Conservation (phyloP, 1,140 invertebrate genomes). For the Platyscapa corneri region DNA sequence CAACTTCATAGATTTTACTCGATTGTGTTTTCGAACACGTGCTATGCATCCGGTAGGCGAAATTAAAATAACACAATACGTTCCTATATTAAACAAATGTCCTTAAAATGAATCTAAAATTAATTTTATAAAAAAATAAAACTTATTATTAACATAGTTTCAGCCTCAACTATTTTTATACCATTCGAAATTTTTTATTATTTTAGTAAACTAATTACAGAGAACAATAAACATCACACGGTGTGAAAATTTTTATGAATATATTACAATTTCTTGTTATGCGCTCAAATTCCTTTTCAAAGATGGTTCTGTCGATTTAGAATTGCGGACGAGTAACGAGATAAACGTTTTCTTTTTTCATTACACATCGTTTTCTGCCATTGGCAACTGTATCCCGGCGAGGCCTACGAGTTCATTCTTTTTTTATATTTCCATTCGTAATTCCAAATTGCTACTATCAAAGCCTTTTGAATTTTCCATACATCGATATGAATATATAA, state of each 20-base stretch:
- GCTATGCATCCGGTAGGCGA: neutral
- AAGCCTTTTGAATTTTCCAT: neutral
- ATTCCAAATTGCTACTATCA: neutral
- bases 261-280: too few relatives aligned
- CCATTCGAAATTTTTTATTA: neutral
- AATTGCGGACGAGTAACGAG: neutral
- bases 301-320: neutral
- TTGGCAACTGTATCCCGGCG: neutral
- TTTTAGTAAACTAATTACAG: neutral
- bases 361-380: neutral
- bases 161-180: neutral
- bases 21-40: neutral
- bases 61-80: neutral
- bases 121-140: neutral
- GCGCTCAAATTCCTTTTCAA: neutral
- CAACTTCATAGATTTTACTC: neutral
- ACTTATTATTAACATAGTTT: neutral
- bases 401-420: neutral
- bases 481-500: neutral
- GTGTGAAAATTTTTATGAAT: too few relatives aligned
- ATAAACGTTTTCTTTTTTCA: neutral
- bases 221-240: neutral
- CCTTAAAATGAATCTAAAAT: too few relatives aligned
- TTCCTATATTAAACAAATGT: neutral
- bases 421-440: neutral